Conservation (phyloP, 1,140 invertebrate genomes). For the Bombus ignitus region DNA sequence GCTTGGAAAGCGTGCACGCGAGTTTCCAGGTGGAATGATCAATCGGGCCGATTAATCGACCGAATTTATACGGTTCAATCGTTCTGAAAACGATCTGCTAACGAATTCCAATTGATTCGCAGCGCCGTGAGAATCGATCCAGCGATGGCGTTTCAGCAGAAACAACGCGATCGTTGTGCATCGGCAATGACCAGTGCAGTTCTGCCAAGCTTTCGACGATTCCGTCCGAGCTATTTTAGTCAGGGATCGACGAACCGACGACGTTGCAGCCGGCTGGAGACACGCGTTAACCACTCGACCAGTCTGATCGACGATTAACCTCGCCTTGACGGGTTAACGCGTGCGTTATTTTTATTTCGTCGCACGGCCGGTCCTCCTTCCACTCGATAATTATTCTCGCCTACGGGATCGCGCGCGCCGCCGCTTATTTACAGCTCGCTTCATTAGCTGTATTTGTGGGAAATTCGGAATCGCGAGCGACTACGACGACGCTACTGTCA, state of each 20-base stretch:
- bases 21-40: not conserved
- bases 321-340: slow-evolving; percentile 15
- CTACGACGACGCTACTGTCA: too few species aligned
- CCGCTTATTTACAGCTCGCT: slow-evolving; percentile 11
- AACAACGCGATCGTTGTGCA: not conserved
- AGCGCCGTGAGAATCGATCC: too few species aligned
- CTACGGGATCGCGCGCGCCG: not conserved
- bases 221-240: not conserved
- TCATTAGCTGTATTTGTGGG: slow-evolving; percentile 19
- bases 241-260: not conserved
- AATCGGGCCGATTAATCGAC: not conserved
- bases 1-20: not conserved
- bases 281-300: not conserved
- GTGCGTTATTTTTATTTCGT: slow-evolving; percentile 29
- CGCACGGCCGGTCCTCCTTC: not conserved
- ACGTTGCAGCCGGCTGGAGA: slow-evolving; percentile 14
- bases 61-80: not conserved
- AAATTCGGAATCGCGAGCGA: slow-evolving; percentile 14
- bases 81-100: not conserved
- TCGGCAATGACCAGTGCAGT: not conserved
- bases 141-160: not conserved
- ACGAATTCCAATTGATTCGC: not conserved
- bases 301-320: slow-evolving; percentile 36
- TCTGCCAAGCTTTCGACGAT: not conserved
- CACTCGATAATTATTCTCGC: slow-evolving; percentile 29